These are phyloP conservation scores for Zaprionus taronus DNA, from an alignment of 1,140 invertebrate species.

Conservation along the genomic window DNA sequence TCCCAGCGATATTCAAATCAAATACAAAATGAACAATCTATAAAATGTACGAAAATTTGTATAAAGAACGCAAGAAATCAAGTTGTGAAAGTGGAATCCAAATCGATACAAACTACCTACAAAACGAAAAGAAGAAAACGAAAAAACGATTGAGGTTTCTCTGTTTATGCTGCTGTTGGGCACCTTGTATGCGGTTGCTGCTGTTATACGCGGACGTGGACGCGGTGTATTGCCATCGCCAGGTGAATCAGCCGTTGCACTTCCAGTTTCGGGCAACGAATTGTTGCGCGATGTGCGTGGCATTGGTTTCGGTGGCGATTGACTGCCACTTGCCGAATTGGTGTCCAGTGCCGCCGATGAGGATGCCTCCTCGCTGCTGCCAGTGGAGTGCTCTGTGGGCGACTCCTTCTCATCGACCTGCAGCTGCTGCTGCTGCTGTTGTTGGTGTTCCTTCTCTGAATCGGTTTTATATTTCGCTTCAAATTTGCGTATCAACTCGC, in stretches of 20 bases:
- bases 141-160: not conserved
- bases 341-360: constrained; percentile 61
- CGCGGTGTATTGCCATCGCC: constrained; percentile 85
- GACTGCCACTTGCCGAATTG: constrained; percentile 63
- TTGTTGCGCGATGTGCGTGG: constrained; percentile 88
- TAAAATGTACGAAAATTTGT: not conserved
- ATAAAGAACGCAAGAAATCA: not conserved
- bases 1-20: not conserved
- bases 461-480: constrained; percentile 83
- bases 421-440: constrained; percentile 4
- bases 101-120: constrained; percentile 16
- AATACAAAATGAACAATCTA: not conserved
- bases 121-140: constrained; percentile 14
- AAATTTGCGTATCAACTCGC: constrained; percentile 76
- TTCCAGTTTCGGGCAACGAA: constrained; percentile 86
- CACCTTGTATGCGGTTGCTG: constrained; percentile 85
- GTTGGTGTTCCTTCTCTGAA: constrained; percentile 69
- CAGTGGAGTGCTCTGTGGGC: constrained; percentile 73
- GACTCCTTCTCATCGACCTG: constrained; percentile 72
- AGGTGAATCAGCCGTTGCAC: constrained; percentile 32
- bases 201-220: constrained; percentile 90
- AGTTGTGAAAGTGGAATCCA: constrained; percentile 6
- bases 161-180: constrained; percentile 7
- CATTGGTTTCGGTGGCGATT: constrained; percentile 90
- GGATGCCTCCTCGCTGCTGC: constrained; percentile 77